Evolutionary conservation across 2,797 vertebrate genomes (phyloP).

Genomic region (Champsocephalus esox): DNA sequence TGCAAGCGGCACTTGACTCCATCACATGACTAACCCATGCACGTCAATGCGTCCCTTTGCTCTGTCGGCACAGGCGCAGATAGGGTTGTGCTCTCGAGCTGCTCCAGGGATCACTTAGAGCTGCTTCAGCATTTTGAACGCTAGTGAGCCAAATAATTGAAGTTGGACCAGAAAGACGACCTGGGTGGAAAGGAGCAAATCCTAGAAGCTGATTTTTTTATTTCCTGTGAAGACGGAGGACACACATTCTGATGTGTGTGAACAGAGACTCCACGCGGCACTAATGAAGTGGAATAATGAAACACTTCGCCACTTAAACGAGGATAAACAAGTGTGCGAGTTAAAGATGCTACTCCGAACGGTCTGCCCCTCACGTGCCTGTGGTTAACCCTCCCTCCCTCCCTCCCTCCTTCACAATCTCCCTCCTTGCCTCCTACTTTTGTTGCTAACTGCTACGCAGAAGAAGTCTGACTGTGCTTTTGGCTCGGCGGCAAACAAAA

Average conservation of each 20-base stretch:
- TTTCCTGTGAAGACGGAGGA: background rate
- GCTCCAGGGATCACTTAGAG: background rate
- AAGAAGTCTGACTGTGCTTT: constrained; percentile 26
- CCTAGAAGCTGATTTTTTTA: background rate
- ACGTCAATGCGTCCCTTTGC: background rate
- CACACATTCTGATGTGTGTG: background rate
- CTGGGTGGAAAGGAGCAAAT: background rate
- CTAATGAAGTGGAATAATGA: background rate
- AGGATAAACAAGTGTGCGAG: constrained; percentile 36
- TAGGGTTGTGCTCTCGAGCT: background rate
- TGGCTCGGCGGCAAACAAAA: constrained; percentile 40
- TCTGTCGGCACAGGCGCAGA: background rate
- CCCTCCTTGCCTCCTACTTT: constrained; percentile 37
- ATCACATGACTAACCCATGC: background rate
- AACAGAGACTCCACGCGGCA: background rate
- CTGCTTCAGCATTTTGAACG: background rate
- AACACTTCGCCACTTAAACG: background rate
- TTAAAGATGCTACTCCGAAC: constrained; percentile 28
- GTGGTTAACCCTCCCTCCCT: constrained; percentile 15
- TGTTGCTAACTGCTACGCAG: constrained; percentile 43
- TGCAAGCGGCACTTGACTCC: background rate
- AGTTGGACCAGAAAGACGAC: background rate
- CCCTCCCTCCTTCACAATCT: background rate
- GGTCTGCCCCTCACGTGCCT: constrained; percentile 28
- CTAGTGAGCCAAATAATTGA: background rate